Evolutionary conservation across 2,888 invertebrate genomes (phyloP).

Genomic region (Mellilla xanthometata): DNA sequence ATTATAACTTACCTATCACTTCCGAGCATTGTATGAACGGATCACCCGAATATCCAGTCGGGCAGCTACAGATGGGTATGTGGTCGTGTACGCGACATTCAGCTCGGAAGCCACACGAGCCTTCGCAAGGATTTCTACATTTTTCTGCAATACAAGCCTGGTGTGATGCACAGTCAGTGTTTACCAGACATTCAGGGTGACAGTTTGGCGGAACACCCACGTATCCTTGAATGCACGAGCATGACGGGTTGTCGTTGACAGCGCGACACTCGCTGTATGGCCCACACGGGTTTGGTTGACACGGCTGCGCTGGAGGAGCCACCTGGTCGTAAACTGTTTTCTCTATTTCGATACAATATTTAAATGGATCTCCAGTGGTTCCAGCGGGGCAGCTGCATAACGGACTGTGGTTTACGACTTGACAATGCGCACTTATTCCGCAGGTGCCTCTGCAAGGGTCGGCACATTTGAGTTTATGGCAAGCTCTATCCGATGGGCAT

Average conservation of each 20-base stretch:
- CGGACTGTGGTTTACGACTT: conserved; percentile 90
- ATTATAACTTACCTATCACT: conserved; percentile 48
- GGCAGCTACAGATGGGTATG: conserved; percentile 91
- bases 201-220: conserved; percentile 91
- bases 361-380: conserved; percentile 86
- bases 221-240: conserved; percentile 88
- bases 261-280: conserved; percentile 90
- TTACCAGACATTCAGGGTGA: conserved; percentile 91
- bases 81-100: conserved; percentile 91
- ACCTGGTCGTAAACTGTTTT: conserved; percentile 39
- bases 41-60: conserved; percentile 88
- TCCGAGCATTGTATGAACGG: conserved; percentile 89
- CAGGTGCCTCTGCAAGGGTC: conserved; percentile 91
- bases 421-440: conserved; percentile 87
- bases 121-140: conserved; percentile 91
- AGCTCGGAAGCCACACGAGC: conserved; percentile 90
- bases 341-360: conserved; percentile 74
- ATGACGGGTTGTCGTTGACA: conserved; percentile 87
- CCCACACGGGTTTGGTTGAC: conserved; percentile 91
- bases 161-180: conserved; percentile 90
- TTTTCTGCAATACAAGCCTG: conserved; percentile 92
- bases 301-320: conserved; percentile 77
- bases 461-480: conserved; percentile 89
- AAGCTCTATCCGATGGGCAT: conserved; percentile 88
- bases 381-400: conserved; percentile 88